Conservation (phyloP, 2,113 vertebrate genomes). For the Sialia sialis region DNA sequence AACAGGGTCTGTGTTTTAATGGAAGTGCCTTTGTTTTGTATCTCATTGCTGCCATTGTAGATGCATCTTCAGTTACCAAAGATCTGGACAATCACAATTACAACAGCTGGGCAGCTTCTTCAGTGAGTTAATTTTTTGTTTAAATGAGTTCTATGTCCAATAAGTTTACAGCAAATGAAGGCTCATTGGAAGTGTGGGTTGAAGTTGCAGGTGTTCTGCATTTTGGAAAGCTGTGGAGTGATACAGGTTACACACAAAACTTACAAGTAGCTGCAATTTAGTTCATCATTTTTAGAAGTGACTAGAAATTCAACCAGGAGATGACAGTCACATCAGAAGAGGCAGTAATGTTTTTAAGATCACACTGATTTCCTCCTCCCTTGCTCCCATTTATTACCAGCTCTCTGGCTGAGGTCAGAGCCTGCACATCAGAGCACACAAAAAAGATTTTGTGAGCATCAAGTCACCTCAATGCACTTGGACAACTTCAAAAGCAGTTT, state of each 20-base stretch:
- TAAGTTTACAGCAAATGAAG: neutral
- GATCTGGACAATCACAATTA: conserved; percentile 84
- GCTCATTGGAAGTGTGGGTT: accelerated
- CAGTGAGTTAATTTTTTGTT: conserved; percentile 75
- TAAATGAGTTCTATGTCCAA: neutral
- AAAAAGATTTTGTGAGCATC: neutral
- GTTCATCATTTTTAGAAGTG: neutral
- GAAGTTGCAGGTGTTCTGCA: neutral
- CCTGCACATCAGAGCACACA: neutral
- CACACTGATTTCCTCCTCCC: neutral
- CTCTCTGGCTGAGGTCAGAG: neutral
- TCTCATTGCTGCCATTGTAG: conserved; percentile 82
- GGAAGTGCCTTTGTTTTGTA: conserved; percentile 82
- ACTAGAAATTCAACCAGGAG: neutral
- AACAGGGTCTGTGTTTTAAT: conserved; percentile 85
- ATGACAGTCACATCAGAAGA: neutral
- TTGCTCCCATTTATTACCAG: neutral
- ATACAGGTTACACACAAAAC: neutral
- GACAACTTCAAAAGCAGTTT: neutral
- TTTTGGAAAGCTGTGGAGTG: neutral
- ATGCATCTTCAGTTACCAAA: conserved; percentile 74
- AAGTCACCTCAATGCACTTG: neutral
- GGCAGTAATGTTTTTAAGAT: neutral
- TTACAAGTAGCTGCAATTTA: neutral
- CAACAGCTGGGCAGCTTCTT: conserved; percentile 90